A percentile compares a stretch with the other conserved stretches of the same genome.
phyloP scores from a whole-genome alignment of 1,140 invertebrate genomes.

The Callitettix versicolor region DNA sequence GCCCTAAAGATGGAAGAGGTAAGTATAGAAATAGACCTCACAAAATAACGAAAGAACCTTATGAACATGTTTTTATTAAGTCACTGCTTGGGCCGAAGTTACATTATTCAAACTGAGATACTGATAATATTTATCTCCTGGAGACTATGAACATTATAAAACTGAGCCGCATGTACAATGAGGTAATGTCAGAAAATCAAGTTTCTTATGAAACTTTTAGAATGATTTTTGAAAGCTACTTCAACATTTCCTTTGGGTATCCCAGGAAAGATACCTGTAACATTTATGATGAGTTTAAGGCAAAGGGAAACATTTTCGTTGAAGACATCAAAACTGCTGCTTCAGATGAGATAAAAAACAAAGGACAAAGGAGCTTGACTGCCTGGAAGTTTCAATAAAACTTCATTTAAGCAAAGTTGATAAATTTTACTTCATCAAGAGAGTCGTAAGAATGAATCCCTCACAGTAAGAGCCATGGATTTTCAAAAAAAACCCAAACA shows the following conservation, averaged over 20 bases:
- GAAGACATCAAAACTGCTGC: background rate
- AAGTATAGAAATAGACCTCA: background rate
- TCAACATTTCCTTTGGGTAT: conserved; percentile 16
- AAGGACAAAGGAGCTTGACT: background rate
- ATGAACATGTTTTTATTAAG: background rate
- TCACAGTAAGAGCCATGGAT: conserved; percentile 6
- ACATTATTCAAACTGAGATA: background rate
- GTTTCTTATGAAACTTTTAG: conserved; percentile 13
- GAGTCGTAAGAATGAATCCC: background rate
- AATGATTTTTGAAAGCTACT: conserved; percentile 12
- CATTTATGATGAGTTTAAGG: background rate
- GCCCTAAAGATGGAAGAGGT: background rate
- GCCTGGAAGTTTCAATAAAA: background rate
- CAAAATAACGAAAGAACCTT: background rate
- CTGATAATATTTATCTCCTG: conserved; percentile 1
- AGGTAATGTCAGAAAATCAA: background rate
- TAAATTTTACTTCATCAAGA: conserved; percentile 14
- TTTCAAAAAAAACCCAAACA: conserved; percentile 14
- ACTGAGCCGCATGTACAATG: conserved; percentile 23
- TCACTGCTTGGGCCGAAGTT: background rate
- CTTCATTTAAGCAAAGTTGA: conserved; percentile 11
- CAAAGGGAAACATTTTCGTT: background rate
- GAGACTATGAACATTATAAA: background rate
- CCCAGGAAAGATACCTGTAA: conserved; percentile 16
- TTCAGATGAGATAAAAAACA: conserved; percentile 2